Percentiles rank a stretch among this genome's conserved stretches.
Evolutionary conservation across 2,113 vertebrate genomes (phyloP).

Genomic region (Ceyx cyanopectus): DNA sequence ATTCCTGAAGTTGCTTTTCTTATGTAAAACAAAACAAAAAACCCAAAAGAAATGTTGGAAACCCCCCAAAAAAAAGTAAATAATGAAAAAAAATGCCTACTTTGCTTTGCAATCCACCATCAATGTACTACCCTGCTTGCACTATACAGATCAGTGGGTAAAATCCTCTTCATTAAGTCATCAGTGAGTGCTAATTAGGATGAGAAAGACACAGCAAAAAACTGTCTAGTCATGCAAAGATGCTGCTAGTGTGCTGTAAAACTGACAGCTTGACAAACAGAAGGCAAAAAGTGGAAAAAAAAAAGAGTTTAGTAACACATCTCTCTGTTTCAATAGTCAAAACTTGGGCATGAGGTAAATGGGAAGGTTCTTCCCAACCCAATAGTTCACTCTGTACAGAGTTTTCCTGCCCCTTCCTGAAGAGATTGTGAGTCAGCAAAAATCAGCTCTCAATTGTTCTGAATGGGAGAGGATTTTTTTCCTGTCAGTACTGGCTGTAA

Average conservation of each 20-base stretch:
- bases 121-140: background rate
- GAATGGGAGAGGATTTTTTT: background rate
- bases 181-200: background rate
- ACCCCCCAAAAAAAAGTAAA: background rate
- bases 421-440: background rate
- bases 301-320: background rate
- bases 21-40: background rate
- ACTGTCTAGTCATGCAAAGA: background rate
- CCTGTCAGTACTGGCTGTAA: background rate
- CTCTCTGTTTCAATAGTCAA: slow-evolving; percentile 56
- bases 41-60: background rate
- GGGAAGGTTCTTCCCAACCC: background rate
- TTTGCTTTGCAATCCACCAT: background rate
- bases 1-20: background rate
- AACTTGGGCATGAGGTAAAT: background rate
- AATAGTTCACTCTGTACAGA: background rate
- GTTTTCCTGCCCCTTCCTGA: background rate
- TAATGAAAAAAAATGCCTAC: background rate
- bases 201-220: background rate
- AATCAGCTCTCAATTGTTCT: background rate
- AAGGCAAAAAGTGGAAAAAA: slow-evolving; percentile 37
- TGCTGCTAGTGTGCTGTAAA: background rate
- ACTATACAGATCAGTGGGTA: background rate
- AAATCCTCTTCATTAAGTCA: background rate
- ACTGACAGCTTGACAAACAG: background rate